Conservation (phyloP, 64 coral and sea anemone genomes). For the Porites australiensis region DNA sequence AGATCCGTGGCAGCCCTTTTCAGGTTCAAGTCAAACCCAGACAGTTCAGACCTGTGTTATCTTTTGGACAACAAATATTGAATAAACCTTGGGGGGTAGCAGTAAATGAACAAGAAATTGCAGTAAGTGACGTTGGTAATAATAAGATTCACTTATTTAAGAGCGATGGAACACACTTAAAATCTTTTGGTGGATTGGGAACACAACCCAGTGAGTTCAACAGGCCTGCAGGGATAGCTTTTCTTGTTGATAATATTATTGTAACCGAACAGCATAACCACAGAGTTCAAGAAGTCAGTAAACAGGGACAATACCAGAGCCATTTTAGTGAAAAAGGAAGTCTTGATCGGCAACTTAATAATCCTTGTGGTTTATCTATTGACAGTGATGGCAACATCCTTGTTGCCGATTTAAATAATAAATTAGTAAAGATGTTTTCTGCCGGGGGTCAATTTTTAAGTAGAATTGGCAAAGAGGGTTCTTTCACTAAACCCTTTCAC, state of each 20-base stretch:
- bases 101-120: not conserved
- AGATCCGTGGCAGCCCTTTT: no score
- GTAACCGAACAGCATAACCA: not conserved
- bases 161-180: not conserved
- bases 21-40: no score
- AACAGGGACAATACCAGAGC: not conserved
- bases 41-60: no score
- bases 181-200: not conserved
- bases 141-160: not conserved
- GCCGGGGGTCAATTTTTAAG: no score
- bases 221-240: not conserved
- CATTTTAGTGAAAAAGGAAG: no score
- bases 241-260: not conserved
- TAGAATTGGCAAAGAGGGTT: not conserved
- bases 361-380: conserved; percentile 8
- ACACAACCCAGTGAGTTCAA: not conserved
- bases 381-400: not conserved
- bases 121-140: not conserved
- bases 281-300: not conserved
- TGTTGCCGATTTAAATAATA: not conserved
- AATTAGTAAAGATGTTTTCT: not conserved
- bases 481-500: not conserved
- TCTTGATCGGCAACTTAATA: not conserved
- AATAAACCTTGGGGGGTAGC: no score
- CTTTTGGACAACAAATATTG: no score